phyloP scores from a whole-genome alignment of 2,888 invertebrate genomes.

The Charanyca ferruginea region DNA sequence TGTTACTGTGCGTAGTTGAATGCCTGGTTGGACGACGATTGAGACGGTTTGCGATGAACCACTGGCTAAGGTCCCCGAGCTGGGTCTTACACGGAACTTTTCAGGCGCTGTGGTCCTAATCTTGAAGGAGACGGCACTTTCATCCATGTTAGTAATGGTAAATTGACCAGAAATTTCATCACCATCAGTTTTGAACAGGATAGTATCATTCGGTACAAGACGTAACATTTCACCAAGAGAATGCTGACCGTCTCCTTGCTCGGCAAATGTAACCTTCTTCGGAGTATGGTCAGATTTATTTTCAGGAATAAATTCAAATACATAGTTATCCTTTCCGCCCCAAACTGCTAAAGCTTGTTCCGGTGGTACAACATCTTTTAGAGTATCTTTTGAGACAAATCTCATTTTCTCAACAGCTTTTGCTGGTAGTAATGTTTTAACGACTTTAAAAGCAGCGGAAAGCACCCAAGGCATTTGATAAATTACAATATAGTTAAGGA shows the following conservation, averaged over 20 bases:
- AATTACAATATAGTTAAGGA: slow-evolving; percentile 96
- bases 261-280: slow-evolving; percentile 87
- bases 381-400: slow-evolving; percentile 94
- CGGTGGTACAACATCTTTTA: slow-evolving; percentile 94
- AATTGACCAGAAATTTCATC: slow-evolving; percentile 93
- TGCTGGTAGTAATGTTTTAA: slow-evolving; percentile 96
- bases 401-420: slow-evolving; percentile 97
- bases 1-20: slow-evolving; percentile 92
- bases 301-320: slow-evolving; percentile 94
- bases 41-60: slow-evolving; percentile 92
- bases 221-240: slow-evolving; percentile 91
- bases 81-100: slow-evolving; percentile 98
- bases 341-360: slow-evolving; percentile 95
- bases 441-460: slow-evolving; percentile 97
- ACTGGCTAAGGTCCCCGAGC: slow-evolving; percentile 94
- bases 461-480: slow-evolving; percentile 98
- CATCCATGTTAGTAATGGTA: slow-evolving; percentile 93
- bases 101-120: slow-evolving; percentile 99
- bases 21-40: slow-evolving; percentile 95
- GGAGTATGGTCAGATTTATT: slow-evolving; percentile 81
- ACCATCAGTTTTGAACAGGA: slow-evolving; percentile 93
- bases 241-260: slow-evolving; percentile 81
- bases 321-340: slow-evolving; percentile 95
- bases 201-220: slow-evolving; percentile 93
- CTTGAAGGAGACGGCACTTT: slow-evolving; percentile 90